Conservation (phyloP, 2,888 invertebrate species). For the Phengaris arion region DNA sequence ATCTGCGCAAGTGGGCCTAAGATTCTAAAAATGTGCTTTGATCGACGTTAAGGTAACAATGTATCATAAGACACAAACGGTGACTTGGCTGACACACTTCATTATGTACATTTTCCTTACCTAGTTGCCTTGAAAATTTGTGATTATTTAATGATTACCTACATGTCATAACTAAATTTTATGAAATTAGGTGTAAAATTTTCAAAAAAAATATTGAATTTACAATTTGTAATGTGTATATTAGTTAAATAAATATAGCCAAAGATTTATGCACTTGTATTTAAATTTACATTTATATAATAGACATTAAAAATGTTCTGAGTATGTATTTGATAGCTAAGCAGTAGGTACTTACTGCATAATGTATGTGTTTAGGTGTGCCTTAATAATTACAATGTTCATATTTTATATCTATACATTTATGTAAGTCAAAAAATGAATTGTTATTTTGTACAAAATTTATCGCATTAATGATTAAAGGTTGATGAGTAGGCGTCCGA, state of each 20-base stretch:
- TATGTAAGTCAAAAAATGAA: not conserved
- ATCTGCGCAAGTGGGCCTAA: too few species aligned
- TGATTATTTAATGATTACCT: conserved; percentile 1
- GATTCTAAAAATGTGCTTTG: not conserved
- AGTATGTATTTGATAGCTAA: not conserved
- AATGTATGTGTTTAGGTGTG: not conserved
- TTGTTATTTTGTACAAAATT: not conserved
- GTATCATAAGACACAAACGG: not conserved
- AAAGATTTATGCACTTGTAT: conserved; percentile 39
- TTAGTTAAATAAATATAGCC: conserved; percentile 38
- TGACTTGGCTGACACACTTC: too few species aligned
- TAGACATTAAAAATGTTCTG: conserved; percentile 18
- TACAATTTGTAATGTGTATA: conserved; percentile 25
- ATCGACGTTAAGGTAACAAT: not conserved
- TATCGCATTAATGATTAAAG: not conserved
- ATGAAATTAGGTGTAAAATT: not conserved
- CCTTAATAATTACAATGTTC: not conserved
- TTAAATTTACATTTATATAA: conserved; percentile 15
- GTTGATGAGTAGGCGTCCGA: not conserved
- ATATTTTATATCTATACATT: not conserved
- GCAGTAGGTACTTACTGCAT: not conserved
- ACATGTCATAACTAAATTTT: not conserved
- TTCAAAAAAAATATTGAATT: conserved; percentile 12
- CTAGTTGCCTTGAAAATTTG: not conserved
- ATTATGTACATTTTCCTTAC: too few species aligned